Evolutionary conservation across 1,140 invertebrate genomes (phyloP), one percentile per base, ranked within the genome.

Genomic region (Nautilus pompilius): DNA sequence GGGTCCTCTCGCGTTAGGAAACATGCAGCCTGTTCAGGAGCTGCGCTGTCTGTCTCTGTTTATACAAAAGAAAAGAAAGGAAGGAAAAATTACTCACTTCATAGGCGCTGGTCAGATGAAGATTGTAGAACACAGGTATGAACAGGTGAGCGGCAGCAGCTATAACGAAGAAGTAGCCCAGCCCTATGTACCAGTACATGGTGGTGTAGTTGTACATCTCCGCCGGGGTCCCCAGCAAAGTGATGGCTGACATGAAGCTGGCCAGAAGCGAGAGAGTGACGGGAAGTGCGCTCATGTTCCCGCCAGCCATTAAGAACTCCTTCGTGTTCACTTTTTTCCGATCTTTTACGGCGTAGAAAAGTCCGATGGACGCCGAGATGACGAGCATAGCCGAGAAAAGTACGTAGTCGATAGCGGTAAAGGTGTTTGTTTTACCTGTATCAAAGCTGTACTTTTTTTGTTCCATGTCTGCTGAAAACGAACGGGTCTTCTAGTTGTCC

Each of bases 221-320:
- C 29, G 64, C 62, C 20, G 73, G 66, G 1, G 65, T 71, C 15
- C 93, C 94, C 20, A 96, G 82, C 3, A 96, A 79, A 0, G 93
- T 93, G 17, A 96, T 89, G 10, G 93, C 92, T 1, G 93, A 95
- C 91, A 96, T 95, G 73, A 96, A 96, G 28, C 91, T 93, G 81
- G 79, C 69, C 49, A 78, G 60, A 48, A 76, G 53, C 28, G 73
- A 75, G 46, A 77, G 57, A 0, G 74, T 58, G 3, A 72, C 72
- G 8, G 74, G 71, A 2, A 66, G 24, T 10, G 69, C 33, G 1
- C 86, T 83, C 89, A 93, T 91, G 32, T 88, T 89, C 63, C 87
- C 85, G 71, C 91, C 89, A 0, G 90, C 91, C 20, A 92, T 80
- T 8, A 92, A 81, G 73, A 91, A 92, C 71, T 92, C 90, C 62